These are phyloP conservation scores for Peromyscus californicus DNA, from an alignment of 2,113 vertebrate genomes.

Conservation along the genomic window DNA sequence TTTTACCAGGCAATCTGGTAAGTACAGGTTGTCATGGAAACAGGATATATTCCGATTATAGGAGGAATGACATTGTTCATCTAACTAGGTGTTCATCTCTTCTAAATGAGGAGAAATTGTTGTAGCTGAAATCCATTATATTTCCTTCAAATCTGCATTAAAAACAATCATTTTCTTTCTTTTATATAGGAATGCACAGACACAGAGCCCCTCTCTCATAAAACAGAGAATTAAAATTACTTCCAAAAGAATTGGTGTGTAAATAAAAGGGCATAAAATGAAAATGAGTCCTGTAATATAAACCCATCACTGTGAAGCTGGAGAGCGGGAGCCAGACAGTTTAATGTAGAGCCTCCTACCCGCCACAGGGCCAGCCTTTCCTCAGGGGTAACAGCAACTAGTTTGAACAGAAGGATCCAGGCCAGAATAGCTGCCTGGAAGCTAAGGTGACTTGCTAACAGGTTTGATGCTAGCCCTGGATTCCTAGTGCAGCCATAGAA, in stretches of 20 bases:
- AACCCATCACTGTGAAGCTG: neutral
- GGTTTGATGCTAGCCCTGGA: neutral
- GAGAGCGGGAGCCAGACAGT: slow-evolving; percentile 13
- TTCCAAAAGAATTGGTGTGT: slow-evolving; percentile 66
- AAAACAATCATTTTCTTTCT: slow-evolving; percentile 79
- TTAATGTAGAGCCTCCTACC: neutral
- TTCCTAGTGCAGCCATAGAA: neutral
- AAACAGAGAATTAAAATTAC: slow-evolving; percentile 76
- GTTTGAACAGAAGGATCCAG: neutral
- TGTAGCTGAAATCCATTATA: slow-evolving; percentile 84
- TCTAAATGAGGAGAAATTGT: slow-evolving; percentile 83
- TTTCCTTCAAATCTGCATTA: slow-evolving; percentile 85
- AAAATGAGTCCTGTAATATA: slow-evolving; percentile 69
- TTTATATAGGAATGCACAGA: slow-evolving; percentile 62
- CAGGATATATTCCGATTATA: slow-evolving; percentile 87
- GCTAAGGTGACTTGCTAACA: neutral
- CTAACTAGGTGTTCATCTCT: slow-evolving; percentile 87
- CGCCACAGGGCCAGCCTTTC: neutral
- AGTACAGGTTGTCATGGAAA: slow-evolving; percentile 89
- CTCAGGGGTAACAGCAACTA: neutral
- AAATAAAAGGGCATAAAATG: slow-evolving; percentile 75
- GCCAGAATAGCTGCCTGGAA: neutral
- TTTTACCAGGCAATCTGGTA: slow-evolving; percentile 86
- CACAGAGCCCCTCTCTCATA: slow-evolving; percentile 47
- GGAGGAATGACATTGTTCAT: slow-evolving; percentile 83